phyloP scores from a whole-genome alignment of 2,113 vertebrate species.

The Ceuthmochares aereus region DNA sequence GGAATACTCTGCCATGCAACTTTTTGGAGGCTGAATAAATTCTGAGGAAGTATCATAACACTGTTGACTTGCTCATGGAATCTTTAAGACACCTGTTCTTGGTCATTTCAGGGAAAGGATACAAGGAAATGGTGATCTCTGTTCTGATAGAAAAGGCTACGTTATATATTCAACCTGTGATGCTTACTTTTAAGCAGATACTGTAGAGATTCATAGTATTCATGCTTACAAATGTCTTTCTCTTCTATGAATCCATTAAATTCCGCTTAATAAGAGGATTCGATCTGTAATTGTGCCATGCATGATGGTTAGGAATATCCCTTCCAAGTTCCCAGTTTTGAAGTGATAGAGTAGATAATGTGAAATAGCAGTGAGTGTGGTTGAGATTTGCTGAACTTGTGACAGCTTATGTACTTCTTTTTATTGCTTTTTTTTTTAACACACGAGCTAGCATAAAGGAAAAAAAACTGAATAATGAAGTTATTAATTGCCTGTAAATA shows the following conservation, averaged over 20 bases:
- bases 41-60: neutral
- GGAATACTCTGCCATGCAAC: neutral
- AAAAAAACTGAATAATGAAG: constrained; percentile 25
- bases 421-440: neutral
- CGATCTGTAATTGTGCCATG: neutral
- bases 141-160: neutral
- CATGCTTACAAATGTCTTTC: neutral
- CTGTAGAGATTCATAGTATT: neutral
- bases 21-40: neutral
- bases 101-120: neutral
- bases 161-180: neutral
- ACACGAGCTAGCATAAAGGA: neutral
- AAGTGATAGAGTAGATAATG: neutral
- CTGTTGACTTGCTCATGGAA: neutral
- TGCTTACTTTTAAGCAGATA: neutral
- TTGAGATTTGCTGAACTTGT: neutral
- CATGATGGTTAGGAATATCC: neutral
- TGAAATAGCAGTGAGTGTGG: neutral
- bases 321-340: neutral
- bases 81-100: neutral
- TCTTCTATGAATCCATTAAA: neutral
- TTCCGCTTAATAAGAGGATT: neutral
- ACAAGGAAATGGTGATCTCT: neutral
- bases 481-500: constrained; percentile 10
- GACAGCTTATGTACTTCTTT: neutral